phyloP scores from a whole-genome alignment of 1,140 invertebrate genomes.

The Drosophila yakuba region DNA sequence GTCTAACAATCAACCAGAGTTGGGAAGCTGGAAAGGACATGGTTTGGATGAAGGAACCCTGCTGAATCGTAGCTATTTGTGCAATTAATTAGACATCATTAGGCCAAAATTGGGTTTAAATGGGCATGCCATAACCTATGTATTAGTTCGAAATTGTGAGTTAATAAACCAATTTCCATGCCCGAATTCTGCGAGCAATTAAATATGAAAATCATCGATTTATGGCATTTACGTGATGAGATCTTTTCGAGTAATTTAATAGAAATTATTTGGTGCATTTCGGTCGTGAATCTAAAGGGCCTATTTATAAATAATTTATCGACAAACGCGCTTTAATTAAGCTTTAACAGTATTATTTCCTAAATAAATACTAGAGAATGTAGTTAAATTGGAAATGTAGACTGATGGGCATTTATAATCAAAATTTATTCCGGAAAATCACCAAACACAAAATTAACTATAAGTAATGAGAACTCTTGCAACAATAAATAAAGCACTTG shows the following conservation, averaged over 20 bases:
- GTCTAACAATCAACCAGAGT: neutral
- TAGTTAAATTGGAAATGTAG: neutral
- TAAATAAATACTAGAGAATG: neutral
- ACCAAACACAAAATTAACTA: neutral
- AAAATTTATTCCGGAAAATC: neutral
- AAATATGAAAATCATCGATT: conserved; percentile 9
- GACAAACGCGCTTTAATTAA: neutral
- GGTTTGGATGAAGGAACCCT: neutral
- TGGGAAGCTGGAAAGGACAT: neutral
- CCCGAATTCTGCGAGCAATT: conserved; percentile 13
- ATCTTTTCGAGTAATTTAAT: neutral
- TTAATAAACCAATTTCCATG: conserved; percentile 46
- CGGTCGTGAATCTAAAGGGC: neutral
- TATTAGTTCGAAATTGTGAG: conserved; percentile 26
- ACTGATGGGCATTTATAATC: no score
- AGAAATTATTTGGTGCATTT: neutral
- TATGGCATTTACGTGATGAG: conserved; percentile 2
- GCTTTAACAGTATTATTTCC: neutral
- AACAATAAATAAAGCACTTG: neutral
- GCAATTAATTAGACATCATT: conserved; percentile 57
- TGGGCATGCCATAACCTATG: conserved; percentile 37
- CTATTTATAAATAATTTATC: no score
- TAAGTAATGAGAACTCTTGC: neutral
- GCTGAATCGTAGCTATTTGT: conserved; percentile 33
- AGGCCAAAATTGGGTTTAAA: conserved; percentile 43